phyloP scores from a whole-genome alignment of 2,888 invertebrate species.

The Tetragonula carbonaria region DNA sequence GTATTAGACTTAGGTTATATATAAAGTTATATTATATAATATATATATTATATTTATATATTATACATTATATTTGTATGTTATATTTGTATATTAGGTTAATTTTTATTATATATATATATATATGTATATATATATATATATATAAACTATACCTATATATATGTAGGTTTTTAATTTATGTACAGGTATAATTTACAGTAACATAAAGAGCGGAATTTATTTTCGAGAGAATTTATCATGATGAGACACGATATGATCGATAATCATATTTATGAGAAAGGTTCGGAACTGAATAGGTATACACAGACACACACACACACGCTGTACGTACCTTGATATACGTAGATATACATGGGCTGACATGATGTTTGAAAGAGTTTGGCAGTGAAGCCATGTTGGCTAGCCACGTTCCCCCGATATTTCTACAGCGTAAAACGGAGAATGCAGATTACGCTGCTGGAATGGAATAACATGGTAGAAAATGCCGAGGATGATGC shows the following conservation, averaged over 20 bases:
- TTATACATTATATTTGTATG: too few species aligned
- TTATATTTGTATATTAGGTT: too few species aligned
- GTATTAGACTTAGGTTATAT: too few species aligned
- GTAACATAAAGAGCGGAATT: not conserved
- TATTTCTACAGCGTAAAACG: constrained; percentile 76
- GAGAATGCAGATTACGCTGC: constrained; percentile 70
- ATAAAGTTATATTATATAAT: too few species aligned
- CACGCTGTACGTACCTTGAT: not conserved
- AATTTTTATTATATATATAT: too few species aligned
- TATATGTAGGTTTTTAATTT: too few species aligned
- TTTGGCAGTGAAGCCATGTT: constrained; percentile 58
- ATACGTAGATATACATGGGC: constrained; percentile 1
- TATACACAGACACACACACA: not conserved
- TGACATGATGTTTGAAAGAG: constrained; percentile 56
- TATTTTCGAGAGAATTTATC: not conserved
- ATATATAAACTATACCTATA: too few species aligned
- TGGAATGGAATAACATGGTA: constrained; percentile 73
- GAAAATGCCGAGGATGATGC: constrained; percentile 72
- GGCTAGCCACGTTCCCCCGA: constrained; percentile 74
- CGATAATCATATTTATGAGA: constrained; percentile 45
- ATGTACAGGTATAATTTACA: not conserved
- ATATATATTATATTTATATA: too few species aligned
- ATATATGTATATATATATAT: too few species aligned
- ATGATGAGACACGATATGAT: constrained; percentile 10
- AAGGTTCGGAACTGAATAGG: constrained; percentile 24